A percentile compares a stretch with the other conserved stretches of the same genome.
Evolutionary conservation across 2,888 invertebrate genomes (phyloP).

Genomic region (Anoncus sp.): DNA sequence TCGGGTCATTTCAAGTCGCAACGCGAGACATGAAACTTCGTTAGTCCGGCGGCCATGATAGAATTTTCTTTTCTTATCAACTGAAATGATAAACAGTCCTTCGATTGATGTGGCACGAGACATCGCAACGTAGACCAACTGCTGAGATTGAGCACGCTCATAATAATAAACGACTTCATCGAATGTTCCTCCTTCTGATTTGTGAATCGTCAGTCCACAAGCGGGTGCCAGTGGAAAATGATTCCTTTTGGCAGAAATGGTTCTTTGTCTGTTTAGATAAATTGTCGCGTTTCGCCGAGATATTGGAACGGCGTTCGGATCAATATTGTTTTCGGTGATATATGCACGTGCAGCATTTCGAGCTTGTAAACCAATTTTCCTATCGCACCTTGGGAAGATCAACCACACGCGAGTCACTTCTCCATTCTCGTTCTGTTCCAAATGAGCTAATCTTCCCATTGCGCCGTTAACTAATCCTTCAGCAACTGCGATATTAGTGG

Average conservation of each 20-base stretch:
- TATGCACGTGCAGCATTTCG: no score
- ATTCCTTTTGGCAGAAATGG: slow-evolving; percentile 52
- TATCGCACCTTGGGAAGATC: background rate
- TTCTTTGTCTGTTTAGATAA: slow-evolving; percentile 54
- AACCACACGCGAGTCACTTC: background rate
- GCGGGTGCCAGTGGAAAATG: slow-evolving; percentile 59
- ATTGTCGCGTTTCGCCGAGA: slow-evolving; percentile 9
- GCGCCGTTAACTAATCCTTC: no score
- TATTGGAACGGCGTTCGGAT: slow-evolving; percentile 55
- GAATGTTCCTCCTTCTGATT: slow-evolving; percentile 63
- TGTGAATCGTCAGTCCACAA: slow-evolving; percentile 63
- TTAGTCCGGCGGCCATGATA: slow-evolving; percentile 13
- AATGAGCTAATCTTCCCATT: no score
- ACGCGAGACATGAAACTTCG: background rate
- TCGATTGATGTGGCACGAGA: background rate
- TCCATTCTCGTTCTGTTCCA: no score
- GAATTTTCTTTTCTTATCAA: background rate
- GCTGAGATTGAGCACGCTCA: slow-evolving; percentile 47
- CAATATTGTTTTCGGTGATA: no score
- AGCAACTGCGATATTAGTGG: no score
- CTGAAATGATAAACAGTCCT: background rate
- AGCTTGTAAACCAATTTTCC: background rate
- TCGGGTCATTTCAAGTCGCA: background rate
- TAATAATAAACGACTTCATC: slow-evolving; percentile 60
- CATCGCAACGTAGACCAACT: slow-evolving; percentile 55